Percentiles rank a stretch among this genome's conserved stretches.
Conservation (phyloP, 2,113 vertebrate species). For the Symphodus melops region DNA sequence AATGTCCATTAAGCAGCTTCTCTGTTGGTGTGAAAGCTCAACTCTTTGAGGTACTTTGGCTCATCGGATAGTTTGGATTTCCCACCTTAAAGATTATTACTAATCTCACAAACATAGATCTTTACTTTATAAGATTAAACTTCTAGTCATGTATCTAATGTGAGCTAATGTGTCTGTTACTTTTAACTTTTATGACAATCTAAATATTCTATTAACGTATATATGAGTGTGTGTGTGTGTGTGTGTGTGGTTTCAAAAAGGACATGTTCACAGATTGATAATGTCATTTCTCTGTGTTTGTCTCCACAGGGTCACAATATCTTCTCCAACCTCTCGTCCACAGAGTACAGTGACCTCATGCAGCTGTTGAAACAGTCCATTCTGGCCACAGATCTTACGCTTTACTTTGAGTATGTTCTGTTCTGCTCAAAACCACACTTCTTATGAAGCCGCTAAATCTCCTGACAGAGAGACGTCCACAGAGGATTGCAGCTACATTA, state of each 20-base stretch:
- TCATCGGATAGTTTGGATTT: background rate
- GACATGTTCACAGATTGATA: background rate
- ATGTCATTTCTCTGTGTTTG: slow-evolving; percentile 26
- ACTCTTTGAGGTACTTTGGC: background rate
- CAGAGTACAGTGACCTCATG: slow-evolving; percentile 98
- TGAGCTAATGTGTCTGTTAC: too few species aligned
- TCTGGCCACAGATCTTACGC: slow-evolving; percentile 97
- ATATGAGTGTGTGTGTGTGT: too few species aligned
- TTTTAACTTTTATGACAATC: too few species aligned
- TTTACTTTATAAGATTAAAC: background rate
- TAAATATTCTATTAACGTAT: too few species aligned
- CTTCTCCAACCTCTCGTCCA: slow-evolving; percentile 97
- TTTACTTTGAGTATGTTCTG: slow-evolving; percentile 98
- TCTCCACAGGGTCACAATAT: slow-evolving; percentile 96
- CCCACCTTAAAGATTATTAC: background rate
- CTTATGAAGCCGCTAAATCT: slow-evolving; percentile 29
- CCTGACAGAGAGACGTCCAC: background rate
- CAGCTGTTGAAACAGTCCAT: slow-evolving; percentile 99
- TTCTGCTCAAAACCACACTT: slow-evolving; percentile 60
- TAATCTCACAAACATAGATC: background rate
- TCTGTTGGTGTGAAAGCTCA: background rate
- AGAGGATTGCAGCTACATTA: slow-evolving; percentile 21
- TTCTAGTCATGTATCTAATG: too few species aligned
- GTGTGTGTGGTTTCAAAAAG: too few species aligned
- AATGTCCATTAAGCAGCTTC: background rate